Evolutionary conservation across 2,888 invertebrate genomes (phyloP).

Genomic region (Macrostomum cliftonense): DNA sequence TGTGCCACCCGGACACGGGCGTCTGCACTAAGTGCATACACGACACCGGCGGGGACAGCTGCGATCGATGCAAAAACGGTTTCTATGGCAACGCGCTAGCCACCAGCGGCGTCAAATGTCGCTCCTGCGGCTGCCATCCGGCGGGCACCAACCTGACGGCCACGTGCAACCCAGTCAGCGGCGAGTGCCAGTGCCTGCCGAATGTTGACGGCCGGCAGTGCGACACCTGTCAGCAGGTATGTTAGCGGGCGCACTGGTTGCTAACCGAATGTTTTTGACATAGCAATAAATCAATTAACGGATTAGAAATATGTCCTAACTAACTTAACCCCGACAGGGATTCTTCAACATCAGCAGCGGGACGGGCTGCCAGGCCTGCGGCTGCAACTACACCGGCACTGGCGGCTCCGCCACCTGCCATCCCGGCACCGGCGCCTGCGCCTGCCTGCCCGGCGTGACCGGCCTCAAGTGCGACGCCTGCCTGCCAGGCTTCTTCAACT

Average conservation of each 20-base stretch:
- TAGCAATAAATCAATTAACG: no score
- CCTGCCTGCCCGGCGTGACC: conserved; percentile 51
- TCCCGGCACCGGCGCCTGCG: conserved; percentile 45
- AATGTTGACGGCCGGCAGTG: conserved; percentile 30
- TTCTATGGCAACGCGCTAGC: conserved; percentile 83
- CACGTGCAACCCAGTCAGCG: conserved; percentile 25
- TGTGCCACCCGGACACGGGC: conserved; percentile 45
- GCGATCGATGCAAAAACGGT: conserved; percentile 74
- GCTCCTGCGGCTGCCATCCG: conserved; percentile 66
- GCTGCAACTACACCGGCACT: conserved; percentile 34
- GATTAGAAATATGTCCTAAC: no score
- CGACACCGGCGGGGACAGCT: conserved; percentile 73
- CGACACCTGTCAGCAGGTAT: conserved; percentile 25
- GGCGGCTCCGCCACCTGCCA: conserved; percentile 42
- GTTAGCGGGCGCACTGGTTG: no score
- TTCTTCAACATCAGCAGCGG: no score
- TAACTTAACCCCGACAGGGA: no score
- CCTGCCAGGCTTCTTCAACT: conserved; percentile 63
- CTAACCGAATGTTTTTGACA: no score
- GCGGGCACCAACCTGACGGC: conserved; percentile 44
- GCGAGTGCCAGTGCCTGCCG: conserved; percentile 33
- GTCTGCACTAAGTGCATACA: conserved; percentile 89
- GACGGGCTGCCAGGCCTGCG: neutral
- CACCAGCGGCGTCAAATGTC: conserved; percentile 62
- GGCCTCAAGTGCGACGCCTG: conserved; percentile 81